These are phyloP conservation scores for Iselma pallidipennis DNA, from an alignment of 2,888 invertebrate genomes.

Conservation along the genomic window DNA sequence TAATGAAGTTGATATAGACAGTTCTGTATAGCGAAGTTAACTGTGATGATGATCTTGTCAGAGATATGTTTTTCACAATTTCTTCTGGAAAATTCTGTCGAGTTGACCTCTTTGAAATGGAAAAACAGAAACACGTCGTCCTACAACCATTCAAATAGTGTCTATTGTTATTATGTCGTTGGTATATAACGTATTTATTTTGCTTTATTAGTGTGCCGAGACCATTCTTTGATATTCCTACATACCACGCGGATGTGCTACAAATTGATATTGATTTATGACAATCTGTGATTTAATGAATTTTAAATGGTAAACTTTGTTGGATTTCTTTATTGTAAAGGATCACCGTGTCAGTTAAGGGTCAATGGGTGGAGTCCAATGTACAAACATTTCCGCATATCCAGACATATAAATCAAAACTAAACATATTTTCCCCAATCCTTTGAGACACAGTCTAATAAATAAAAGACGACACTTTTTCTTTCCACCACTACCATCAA, in stretches of 20 bases:
- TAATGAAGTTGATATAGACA: not conserved
- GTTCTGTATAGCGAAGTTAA: too few relatives aligned
- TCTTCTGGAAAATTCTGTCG: too few relatives aligned
- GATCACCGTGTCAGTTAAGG: conserved; percentile 14
- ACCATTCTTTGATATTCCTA: conserved; percentile 46
- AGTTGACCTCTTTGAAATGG: conserved; percentile 41
- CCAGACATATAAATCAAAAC: conserved; percentile 22
- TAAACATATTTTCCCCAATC: conserved; percentile 23
- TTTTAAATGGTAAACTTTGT: conserved; percentile 19
- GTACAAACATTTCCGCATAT: conserved; percentile 28
- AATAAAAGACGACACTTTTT: not conserved
- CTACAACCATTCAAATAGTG: conserved; percentile 37
- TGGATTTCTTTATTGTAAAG: conserved; percentile 15
- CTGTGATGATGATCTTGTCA: not conserved
- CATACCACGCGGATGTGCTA: conserved; percentile 45
- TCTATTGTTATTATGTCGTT: conserved; percentile 45
- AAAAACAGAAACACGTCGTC: conserved; percentile 35
- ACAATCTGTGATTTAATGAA: conserved; percentile 31
- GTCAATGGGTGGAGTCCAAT: conserved; percentile 26
- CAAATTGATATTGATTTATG: conserved; percentile 47
- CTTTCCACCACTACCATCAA: not conserved
- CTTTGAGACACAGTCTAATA: too few relatives aligned
- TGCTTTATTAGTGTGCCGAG: conserved; percentile 38
- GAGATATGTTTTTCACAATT: too few relatives aligned
- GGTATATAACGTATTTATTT: conserved; percentile 43